Conservation (phyloP, 2,888 invertebrate species). For the Notodonta ziczac region DNA sequence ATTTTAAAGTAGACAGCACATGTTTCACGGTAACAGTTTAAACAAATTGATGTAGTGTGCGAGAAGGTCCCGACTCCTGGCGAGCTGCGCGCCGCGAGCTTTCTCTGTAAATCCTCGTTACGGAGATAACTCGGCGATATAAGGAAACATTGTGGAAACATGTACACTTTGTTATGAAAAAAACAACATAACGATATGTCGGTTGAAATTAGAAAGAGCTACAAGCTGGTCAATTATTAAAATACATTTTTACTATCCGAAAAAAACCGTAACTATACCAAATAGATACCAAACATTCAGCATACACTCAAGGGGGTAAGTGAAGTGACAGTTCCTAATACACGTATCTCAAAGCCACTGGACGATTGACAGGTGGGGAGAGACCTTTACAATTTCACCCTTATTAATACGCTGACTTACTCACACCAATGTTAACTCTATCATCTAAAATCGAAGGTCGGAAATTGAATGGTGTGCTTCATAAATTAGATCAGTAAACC, state of each 20-base stretch:
- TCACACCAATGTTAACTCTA: slow-evolving; percentile 11
- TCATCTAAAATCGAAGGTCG: background rate
- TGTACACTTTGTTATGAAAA: background rate
- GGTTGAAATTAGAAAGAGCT: too few species aligned
- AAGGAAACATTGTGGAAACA: slow-evolving; percentile 6
- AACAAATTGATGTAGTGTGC: slow-evolving; percentile 31
- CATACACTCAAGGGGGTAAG: too few species aligned
- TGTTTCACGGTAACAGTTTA: slow-evolving; percentile 17
- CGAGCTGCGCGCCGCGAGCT: background rate
- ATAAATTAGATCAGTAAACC: background rate
- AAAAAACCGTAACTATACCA: too few species aligned
- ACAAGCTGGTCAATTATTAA: too few species aligned
- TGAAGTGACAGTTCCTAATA: too few species aligned
- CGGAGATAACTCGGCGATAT: background rate
- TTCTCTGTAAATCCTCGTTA: background rate
- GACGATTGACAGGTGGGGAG: slow-evolving; percentile 59
- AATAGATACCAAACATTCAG: too few species aligned
- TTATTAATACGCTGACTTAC: background rate
- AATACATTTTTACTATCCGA: too few species aligned
- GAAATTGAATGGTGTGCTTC: background rate
- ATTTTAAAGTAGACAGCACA: background rate
- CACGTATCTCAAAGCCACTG: slow-evolving; percentile 53
- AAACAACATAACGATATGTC: background rate
- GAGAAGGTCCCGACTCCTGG: background rate
- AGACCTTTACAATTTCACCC: slow-evolving; percentile 17